A percentile compares a stretch with the other conserved stretches of the same genome.
Evolutionary conservation across 1,140 invertebrate species (phyloP).

Genomic region (Drosophila subobscura): DNA sequence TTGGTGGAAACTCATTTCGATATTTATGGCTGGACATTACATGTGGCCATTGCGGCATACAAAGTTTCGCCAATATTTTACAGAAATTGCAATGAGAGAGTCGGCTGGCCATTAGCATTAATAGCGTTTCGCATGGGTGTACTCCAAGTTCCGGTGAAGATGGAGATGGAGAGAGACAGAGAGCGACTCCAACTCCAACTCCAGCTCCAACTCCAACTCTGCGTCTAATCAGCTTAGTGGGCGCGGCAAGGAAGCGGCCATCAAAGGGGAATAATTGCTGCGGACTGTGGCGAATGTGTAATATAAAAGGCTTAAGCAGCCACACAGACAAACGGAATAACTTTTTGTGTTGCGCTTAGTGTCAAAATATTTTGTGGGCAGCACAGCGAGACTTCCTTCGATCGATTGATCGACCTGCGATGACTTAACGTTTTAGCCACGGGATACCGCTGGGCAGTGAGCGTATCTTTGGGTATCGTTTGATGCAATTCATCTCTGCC

Average conservation of each 20-base stretch:
- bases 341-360: slow-evolving; percentile 50
- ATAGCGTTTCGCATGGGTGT: slow-evolving; percentile 32
- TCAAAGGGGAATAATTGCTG: slow-evolving; percentile 46
- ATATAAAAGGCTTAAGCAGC: slow-evolving; percentile 62
- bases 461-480: slow-evolving; percentile 36
- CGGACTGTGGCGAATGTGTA: slow-evolving; percentile 50
- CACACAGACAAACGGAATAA: slow-evolving; percentile 29
- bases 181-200: neutral
- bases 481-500: slow-evolving; percentile 74
- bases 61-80: slow-evolving; percentile 54
- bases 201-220: slow-evolving; percentile 9
- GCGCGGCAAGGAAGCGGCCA: slow-evolving; percentile 25
- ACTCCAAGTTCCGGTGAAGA: slow-evolving; percentile 42
- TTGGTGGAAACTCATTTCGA: slow-evolving; percentile 42
- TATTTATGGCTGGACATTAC: slow-evolving; percentile 50
- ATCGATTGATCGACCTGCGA: slow-evolving; percentile 45
- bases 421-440: slow-evolving; percentile 75
- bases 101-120: slow-evolving; percentile 39
- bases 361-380: slow-evolving; percentile 77
- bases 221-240: slow-evolving; percentile 60
- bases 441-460: slow-evolving; percentile 21
- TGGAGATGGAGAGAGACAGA: too few relatives aligned
- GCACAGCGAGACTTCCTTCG: slow-evolving; percentile 72
- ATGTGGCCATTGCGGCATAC: slow-evolving; percentile 28
- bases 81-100: slow-evolving; percentile 46